Percentiles rank a stretch among this genome's conserved stretches.
These are phyloP conservation scores for Montipora capricornis DNA, from an alignment of 64 coral and sea anemone species.

Conservation along the genomic window DNA sequence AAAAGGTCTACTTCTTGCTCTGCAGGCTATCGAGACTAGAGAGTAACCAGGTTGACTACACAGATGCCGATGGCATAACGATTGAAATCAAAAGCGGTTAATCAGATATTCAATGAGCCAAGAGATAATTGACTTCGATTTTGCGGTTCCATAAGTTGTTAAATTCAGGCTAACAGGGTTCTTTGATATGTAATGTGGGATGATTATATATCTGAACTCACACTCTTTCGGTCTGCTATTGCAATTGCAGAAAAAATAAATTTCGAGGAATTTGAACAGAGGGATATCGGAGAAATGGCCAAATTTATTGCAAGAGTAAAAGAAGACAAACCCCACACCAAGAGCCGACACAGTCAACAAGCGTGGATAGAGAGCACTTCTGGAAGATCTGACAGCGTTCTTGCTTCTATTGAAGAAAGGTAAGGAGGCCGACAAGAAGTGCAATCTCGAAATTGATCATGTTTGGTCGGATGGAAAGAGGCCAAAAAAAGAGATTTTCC, in stretches of 20 bases:
- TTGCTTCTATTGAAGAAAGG: constrained; percentile 74
- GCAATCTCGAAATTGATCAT: not conserved
- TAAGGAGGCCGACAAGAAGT: not conserved
- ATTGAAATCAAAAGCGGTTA: too few relatives aligned
- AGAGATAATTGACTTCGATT: not conserved
- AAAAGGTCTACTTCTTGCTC: too few relatives aligned
- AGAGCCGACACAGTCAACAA: constrained; percentile 80
- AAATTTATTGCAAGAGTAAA: constrained; percentile 69
- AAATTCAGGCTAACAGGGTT: too few relatives aligned
- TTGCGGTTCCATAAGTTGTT: too few relatives aligned
- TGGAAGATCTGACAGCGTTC: constrained; percentile 40
- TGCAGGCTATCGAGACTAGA: too few relatives aligned
- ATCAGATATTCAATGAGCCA: not conserved
- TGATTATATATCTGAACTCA: too few relatives aligned
- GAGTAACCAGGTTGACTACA: too few relatives aligned
- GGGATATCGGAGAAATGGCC: constrained; percentile 74
- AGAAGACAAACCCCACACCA: constrained; percentile 69
- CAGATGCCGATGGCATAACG: too few relatives aligned
- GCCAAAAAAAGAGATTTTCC: too few relatives aligned
- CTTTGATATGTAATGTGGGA: too few relatives aligned
- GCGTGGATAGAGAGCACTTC: constrained; percentile 68
- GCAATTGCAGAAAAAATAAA: constrained; percentile 43
- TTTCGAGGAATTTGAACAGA: constrained; percentile 70
- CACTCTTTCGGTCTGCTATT: not conserved
- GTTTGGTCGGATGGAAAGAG: not conserved